Evolutionary conservation across 1,140 invertebrate species (phyloP).

Genomic region (Gonatopus flavifemur): DNA sequence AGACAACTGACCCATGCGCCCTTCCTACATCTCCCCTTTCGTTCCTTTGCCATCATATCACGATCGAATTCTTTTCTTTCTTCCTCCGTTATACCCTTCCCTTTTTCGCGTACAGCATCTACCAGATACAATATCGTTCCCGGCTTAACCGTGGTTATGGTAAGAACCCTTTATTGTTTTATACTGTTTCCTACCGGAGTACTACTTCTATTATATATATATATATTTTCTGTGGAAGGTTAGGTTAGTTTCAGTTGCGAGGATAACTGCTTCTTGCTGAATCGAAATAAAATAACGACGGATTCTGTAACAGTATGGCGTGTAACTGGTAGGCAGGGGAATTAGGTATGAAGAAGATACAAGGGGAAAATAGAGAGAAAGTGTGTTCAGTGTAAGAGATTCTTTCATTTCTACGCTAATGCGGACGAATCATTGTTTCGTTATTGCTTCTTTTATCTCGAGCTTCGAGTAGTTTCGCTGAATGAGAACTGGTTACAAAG

Average conservation of each 20-base stretch:
- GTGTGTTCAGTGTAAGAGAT: conserved; percentile 8
- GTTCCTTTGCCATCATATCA: conserved; percentile 5
- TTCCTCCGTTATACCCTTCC: not conserved
- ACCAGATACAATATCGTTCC: conserved; percentile 41
- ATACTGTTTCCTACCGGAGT: conserved; percentile 44
- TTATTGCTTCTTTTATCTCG: too few species aligned
- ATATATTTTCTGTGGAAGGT: conserved; percentile 17
- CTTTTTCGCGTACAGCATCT: conserved; percentile 2
- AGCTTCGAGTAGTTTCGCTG: too few species aligned
- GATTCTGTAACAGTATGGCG: too few species aligned
- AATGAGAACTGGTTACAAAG: too few species aligned
- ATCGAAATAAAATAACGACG: conserved; percentile 38
- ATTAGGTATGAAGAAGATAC: too few species aligned
- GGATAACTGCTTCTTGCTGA: too few species aligned
- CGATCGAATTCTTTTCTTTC: conserved; percentile 6
- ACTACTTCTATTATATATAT: conserved; percentile 24
- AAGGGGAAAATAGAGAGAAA: not conserved
- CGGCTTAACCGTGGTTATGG: conserved; percentile 36
- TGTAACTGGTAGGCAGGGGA: too few species aligned
- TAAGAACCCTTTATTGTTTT: conserved; percentile 49
- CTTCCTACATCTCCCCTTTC: conserved; percentile 3
- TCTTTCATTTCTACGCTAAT: not conserved
- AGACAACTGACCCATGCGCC: conserved; percentile 40
- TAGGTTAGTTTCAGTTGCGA: not conserved
- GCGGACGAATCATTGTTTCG: too few species aligned